phyloP scores from a whole-genome alignment of 2,113 vertebrate genomes.

The Lycaon pictus region DNA sequence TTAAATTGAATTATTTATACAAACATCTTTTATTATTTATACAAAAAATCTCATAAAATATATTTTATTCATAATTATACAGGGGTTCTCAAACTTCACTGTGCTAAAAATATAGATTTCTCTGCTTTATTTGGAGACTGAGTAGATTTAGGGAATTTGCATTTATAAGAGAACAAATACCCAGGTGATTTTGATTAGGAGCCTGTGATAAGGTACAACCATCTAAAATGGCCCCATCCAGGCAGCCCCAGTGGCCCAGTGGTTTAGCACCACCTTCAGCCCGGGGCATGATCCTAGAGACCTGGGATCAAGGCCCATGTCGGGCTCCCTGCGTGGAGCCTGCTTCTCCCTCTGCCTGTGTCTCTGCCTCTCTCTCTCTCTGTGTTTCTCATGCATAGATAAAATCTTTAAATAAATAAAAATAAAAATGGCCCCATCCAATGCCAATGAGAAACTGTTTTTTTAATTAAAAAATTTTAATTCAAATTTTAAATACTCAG shows the following conservation, averaged over 20 bases:
- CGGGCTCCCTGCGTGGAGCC: too few species aligned
- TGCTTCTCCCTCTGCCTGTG: too few species aligned
- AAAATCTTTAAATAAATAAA: too few species aligned
- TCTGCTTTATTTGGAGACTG: background rate
- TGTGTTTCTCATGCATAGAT: too few species aligned
- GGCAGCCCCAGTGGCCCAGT: too few species aligned
- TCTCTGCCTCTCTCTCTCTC: too few species aligned
- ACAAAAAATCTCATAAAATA: background rate
- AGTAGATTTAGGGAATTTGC: background rate
- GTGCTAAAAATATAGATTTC: constrained; percentile 41
- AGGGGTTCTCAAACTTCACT: background rate
- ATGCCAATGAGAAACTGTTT: background rate
- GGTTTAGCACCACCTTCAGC: too few species aligned
- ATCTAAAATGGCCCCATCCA: background rate
- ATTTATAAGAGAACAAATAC: background rate
- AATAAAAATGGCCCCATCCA: background rate
- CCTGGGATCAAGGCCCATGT: too few species aligned
- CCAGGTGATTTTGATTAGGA: background rate
- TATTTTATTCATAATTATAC: background rate
- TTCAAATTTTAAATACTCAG: constrained; percentile 22
- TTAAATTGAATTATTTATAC: background rate
- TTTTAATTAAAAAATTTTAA: constrained; percentile 20
- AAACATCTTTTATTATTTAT: background rate
- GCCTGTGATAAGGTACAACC: background rate
- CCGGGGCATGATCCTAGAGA: too few species aligned